A percentile compares a stretch with the other conserved stretches of the same genome.
Conservation (phyloP, 2,113 vertebrate species). For the Dipodomys stephensi region DNA sequence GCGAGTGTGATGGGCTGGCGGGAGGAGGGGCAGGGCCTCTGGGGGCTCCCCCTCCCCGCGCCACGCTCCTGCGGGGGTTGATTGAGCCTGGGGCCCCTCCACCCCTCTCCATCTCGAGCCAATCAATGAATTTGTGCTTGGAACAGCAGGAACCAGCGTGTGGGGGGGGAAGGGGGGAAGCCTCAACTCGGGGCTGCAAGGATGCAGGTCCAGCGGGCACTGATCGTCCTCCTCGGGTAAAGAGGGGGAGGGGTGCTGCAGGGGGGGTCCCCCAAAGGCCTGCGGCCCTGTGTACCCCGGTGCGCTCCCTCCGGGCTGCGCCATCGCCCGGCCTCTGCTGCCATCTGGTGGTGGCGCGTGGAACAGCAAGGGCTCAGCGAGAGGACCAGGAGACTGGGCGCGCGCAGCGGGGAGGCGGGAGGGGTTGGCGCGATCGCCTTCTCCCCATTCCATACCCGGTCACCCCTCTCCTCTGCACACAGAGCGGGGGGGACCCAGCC, state of each 20-base stretch:
- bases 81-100: not conserved
- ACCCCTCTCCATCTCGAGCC: not conserved
- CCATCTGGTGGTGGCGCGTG: conserved; percentile 84
- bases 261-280: not conserved
- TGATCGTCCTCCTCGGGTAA: rapidly evolving
- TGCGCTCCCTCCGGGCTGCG: not conserved
- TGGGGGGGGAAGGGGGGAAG: no score
- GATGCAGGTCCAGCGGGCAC: not conserved
- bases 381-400: not conserved
- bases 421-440: not conserved
- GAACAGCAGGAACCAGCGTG: not conserved
- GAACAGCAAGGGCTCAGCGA: not conserved
- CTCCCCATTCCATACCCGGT: not conserved
- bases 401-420: not conserved
- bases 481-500: no score
- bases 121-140: not conserved
- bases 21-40: no score
- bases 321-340: conserved; percentile 85
- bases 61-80: not conserved
- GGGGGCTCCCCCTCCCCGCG: not conserved
- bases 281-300: not conserved
- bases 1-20: not conserved
- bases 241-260: not conserved
- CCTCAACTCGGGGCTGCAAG: not conserved
- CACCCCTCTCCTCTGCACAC: no score